Percentiles rank a stretch among this genome's conserved stretches.
Conservation (phyloP, 2,888 invertebrate genomes). For the Acanthosoma haemorrhoidale region DNA sequence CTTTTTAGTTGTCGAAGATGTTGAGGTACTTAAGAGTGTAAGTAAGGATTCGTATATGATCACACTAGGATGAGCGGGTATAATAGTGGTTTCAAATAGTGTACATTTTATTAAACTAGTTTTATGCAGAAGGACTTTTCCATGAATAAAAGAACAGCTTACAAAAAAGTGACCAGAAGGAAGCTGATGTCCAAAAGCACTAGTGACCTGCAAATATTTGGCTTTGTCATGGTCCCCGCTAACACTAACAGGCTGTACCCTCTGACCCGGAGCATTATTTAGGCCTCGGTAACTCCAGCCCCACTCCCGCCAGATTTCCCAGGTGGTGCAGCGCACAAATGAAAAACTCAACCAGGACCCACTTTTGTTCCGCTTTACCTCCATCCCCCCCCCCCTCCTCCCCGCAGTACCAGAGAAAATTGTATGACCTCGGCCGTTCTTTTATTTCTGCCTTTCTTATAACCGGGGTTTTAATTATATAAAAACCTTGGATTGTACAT, state of each 20-base stretch:
- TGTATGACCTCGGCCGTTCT: not conserved
- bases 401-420: not conserved
- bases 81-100: too few relatives aligned
- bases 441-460: not conserved
- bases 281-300: not conserved
- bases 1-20: too few relatives aligned
- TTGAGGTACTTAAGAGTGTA: too few relatives aligned
- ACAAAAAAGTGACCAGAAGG: too few relatives aligned
- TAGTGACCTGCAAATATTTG: constrained; percentile 3
- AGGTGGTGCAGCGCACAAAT: constrained; percentile 14
- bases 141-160: too few relatives aligned
- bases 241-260: not conserved
- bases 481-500: not conserved
- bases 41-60: too few relatives aligned
- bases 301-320: constrained; percentile 24
- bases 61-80: too few relatives aligned
- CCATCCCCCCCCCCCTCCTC: too few relatives aligned
- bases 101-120: too few relatives aligned
- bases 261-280: not conserved
- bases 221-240: too few relatives aligned
- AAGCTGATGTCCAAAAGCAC: not conserved
- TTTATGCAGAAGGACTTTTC: too few relatives aligned
- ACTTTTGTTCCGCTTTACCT: constrained; percentile 6
- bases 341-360: constrained; percentile 13
- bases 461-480: not conserved